These are phyloP conservation scores for Punctoribates punctum DNA, from an alignment of 2,888 invertebrate genomes.

Conservation along the genomic window DNA sequence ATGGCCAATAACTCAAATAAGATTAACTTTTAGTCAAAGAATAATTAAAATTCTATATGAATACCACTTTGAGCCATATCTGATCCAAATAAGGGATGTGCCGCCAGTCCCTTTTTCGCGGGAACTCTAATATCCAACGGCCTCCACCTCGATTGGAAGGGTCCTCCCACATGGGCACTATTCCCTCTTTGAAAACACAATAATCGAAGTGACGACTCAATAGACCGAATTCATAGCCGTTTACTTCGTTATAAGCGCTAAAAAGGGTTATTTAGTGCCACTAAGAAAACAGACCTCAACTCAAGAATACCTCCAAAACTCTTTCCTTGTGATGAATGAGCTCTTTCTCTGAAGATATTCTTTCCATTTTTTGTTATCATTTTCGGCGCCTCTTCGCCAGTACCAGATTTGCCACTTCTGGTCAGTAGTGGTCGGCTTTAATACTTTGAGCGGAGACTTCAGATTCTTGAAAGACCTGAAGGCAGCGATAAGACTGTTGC, in stretches of 20 bases:
- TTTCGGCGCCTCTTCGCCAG: background rate
- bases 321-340: background rate
- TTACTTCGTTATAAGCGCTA: background rate
- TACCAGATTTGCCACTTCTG: slow-evolving; percentile 20
- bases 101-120: background rate
- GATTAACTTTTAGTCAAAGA: background rate
- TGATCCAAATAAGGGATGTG: background rate
- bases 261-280: background rate
- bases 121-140: slow-evolving; percentile 18
- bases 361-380: background rate
- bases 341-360: background rate
- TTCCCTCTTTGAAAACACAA: slow-evolving; percentile 13
- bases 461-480: no score
- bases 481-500: no score
- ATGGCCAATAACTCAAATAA: background rate
- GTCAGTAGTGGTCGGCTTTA: no score
- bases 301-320: background rate
- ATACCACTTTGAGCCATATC: slow-evolving; percentile 23
- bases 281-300: background rate
- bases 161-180: slow-evolving; percentile 34
- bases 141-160: background rate
- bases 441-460: no score
- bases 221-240: slow-evolving; percentile 7
- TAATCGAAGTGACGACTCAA: slow-evolving; percentile 1
- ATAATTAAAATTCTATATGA: background rate